These are phyloP conservation scores for Athene noctua DNA, from an alignment of 2,113 vertebrate genomes.

Conservation along the genomic window DNA sequence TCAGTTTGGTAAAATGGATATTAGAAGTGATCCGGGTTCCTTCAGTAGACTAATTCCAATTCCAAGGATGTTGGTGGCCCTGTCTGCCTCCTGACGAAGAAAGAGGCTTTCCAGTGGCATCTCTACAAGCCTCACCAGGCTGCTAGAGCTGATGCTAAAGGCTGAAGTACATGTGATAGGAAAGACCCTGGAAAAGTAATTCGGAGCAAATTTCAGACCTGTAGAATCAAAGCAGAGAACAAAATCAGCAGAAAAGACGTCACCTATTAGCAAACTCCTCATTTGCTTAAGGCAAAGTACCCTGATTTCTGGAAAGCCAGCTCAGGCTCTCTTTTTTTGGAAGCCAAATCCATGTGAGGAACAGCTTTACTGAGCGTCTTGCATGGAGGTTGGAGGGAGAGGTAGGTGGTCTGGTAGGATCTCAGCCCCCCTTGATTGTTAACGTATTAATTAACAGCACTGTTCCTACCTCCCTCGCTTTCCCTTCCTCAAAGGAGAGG, in stretches of 20 bases:
- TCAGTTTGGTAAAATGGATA: not conserved
- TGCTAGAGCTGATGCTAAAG: not conserved
- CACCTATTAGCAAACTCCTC: not conserved
- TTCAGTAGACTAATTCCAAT: not conserved
- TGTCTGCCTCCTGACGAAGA: not conserved
- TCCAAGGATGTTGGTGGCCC: not conserved
- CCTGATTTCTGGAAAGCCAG: not conserved
- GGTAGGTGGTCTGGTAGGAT: not conserved
- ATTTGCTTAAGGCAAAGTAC: not conserved
- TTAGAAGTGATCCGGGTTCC: not conserved
- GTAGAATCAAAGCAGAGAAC: not conserved
- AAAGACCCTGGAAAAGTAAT: not conserved
- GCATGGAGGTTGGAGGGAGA: not conserved
- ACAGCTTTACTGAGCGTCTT: not conserved
- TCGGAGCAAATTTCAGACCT: not conserved
- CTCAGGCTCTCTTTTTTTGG: not conserved
- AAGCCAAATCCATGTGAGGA: not conserved
- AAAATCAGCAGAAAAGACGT: not conserved
- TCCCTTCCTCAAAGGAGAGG: not conserved
- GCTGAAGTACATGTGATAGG: rapidly evolving
- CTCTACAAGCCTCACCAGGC: rapidly evolving
- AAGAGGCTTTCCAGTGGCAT: not conserved
- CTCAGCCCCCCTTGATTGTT: not conserved
- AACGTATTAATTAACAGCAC: not conserved
- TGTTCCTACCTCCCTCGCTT: not conserved